Evolutionary conservation across 2,113 vertebrate genomes (phyloP), one percentile per base, ranked within the genome.

Genomic region (Solea senegalensis): DNA sequence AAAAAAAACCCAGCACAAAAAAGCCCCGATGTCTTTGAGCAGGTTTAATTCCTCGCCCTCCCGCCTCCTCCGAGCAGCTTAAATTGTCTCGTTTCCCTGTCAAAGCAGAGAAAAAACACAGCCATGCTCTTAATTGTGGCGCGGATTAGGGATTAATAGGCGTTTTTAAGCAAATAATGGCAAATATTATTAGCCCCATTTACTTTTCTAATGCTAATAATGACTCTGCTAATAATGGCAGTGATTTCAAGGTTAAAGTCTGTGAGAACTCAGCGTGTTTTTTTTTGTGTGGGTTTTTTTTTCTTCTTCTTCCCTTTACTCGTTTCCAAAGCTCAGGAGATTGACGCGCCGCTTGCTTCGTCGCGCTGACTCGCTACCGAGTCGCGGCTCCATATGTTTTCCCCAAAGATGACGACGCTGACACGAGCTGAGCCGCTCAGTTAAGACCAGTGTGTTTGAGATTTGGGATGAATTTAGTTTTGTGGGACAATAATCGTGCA

Each of bases 91-190:
- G 34, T 86, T 87, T 78, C 67, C 58, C 77, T 74, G 52, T 74
- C 80, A 67, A 83, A 84, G 88, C 74, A 87, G 87, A 89, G 72
- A 80, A 81, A 89, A 73, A 87, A 86, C n/a, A 89, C 83, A 76
- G 59, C 87, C 86, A 80, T 83, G 90, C 89, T 90, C 82, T 89
- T 93, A 92, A 93, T 91, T 92, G 87, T 91, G 88, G 77, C 45
- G 73, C 79, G 89, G 93, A 94, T 94, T 93, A 94, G 86, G 87
- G 89, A 92, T 94, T 93, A 94, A 92, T 93, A 87, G 84, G 84
- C 83, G 75, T 85, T 90, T 91, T 93, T 89, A 92, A 21, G 90
- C 83, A 74, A 21, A 90, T 94, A 93, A 93, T 92, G 88, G 86
- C 78, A 90, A 89, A 93, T 93, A 92, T 92, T 92, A 93, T 92